Evolutionary conservation across 1,140 invertebrate genomes (phyloP).

Genomic region (Zaprionus davidi): DNA sequence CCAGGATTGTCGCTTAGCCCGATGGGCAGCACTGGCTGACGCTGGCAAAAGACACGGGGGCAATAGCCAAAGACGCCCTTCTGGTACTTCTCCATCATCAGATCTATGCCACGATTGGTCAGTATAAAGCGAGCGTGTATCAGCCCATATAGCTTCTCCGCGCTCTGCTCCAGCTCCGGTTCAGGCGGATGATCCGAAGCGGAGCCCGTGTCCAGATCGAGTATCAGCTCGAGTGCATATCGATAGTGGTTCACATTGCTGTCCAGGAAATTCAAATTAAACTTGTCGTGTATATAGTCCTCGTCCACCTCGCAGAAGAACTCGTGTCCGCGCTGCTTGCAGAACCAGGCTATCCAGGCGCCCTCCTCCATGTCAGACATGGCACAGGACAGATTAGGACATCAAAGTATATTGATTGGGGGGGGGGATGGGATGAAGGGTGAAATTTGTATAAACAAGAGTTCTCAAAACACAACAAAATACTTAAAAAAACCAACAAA

Average conservation of each 20-base stretch:
- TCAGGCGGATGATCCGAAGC: constrained; percentile 98
- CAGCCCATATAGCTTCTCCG: constrained; percentile 99
- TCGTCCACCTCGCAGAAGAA: constrained; percentile 70
- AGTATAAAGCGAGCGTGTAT: constrained; percentile 99
- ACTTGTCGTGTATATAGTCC: constrained; percentile 75
- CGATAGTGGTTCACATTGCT: constrained; percentile 68
- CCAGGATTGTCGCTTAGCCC: constrained; percentile 98
- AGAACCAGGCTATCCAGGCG: constrained; percentile 72
- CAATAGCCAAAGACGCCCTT: constrained; percentile 98
- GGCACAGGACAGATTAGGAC: background rate
- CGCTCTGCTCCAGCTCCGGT: constrained; percentile 98
- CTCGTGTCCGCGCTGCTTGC: constrained; percentile 73
- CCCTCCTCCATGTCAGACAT: constrained; percentile 69
- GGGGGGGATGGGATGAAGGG: background rate
- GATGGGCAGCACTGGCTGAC: constrained; percentile 96
- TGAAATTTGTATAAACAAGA: background rate
- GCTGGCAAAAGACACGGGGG: constrained; percentile 98
- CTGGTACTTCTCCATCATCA: constrained; percentile 99
- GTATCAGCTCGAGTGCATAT: constrained; percentile 63
- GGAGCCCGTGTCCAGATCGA: constrained; percentile 89
- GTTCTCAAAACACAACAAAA: background rate
- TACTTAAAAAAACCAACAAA: background rate
- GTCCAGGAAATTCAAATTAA: constrained; percentile 69
- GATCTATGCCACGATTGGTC: constrained; percentile 98
- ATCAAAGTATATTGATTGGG: background rate